A percentile compares a stretch with the other conserved stretches of the same genome.
Evolutionary conservation across 2,113 vertebrate genomes (phyloP).

Genomic region (Salvelinus sp.): DNA sequence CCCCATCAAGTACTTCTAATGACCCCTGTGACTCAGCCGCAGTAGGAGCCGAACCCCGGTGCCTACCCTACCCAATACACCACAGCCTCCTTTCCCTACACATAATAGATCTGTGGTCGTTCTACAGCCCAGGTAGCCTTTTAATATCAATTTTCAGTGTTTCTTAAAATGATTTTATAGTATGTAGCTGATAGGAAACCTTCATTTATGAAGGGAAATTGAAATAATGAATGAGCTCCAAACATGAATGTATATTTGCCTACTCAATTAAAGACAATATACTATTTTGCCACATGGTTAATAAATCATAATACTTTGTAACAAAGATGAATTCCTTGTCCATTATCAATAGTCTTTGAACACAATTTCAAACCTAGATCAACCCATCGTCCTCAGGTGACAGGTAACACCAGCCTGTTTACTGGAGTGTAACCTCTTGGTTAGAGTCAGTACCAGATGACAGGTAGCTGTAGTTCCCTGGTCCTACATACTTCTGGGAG

Average conservation of each 20-base stretch:
- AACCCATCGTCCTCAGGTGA: no score
- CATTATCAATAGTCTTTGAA: no score
- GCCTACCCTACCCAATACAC: no score
- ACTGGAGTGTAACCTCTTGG: no score
- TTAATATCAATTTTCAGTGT: neutral
- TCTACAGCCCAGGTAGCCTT: neutral
- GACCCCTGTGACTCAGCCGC: neutral
- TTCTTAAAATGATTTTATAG: neutral
- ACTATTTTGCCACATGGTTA: neutral
- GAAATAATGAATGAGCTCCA: neutral
- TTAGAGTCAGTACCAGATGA: no score
- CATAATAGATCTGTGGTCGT: neutral
- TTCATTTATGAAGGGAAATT: no score
- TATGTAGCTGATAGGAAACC: neutral
- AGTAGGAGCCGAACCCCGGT: no score
- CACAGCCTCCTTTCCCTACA: neutral
- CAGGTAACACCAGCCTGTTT: no score
- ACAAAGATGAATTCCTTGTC: no score
- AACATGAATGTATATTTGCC: neutral
- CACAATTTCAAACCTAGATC: no score
- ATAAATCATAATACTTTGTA: neutral
- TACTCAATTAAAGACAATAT: neutral
- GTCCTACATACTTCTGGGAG: no score
- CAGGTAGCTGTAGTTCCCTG: no score
- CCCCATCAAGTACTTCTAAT: conserved; percentile 67